Evolutionary conservation across 2,888 invertebrate species (phyloP), one percentile per base, ranked within the genome.

Genomic region (Masnerella sp.): DNA sequence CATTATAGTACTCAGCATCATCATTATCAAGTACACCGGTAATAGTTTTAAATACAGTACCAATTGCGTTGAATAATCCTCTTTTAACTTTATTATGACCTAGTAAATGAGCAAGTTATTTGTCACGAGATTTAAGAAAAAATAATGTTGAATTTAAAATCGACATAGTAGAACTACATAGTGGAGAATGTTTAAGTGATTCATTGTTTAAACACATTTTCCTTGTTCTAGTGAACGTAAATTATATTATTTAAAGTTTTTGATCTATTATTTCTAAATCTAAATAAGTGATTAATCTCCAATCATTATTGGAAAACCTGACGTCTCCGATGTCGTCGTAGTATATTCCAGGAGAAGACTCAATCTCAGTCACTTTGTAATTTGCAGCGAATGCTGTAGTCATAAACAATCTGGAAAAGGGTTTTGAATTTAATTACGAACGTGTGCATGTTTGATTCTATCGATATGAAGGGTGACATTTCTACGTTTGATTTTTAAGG

Each of bases 11-110:
- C 58, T 61, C 73, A 0, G 77, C 81, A 58, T 81, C 80, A 30
- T 81, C 59, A 47, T 79, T 77, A 51, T 82, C 80, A 25, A 81
- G 54, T 5, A 77, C 80, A 12, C 81, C 81, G 20, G 79, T 76
- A 4, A 83, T 69, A 11, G 77, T 69, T 68, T 81, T 82, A 17
- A 79, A 79, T 14, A 77, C 36, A 0, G 77, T 65, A 0, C 81
- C 80, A 1, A 78, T 28, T 3, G 56, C 75, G 30, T 79, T 75
- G 54, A 82, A 58, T 68, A 74, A 76, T 14, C 79, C 79, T 17
- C 78, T 62, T 67, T 79, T 75, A 2, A 30, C 18, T 1, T 61
- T 52, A 9, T 38, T 52, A 11, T 70, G 47, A 8, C 65, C 59
- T 20, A 71, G 25, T 40, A 71, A 38, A 9, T 65, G 40, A 30